Percentiles rank a stretch among this genome's conserved stretches.
Evolutionary conservation across 2,113 vertebrate genomes (phyloP).

Genomic region (Cettia cetti): DNA sequence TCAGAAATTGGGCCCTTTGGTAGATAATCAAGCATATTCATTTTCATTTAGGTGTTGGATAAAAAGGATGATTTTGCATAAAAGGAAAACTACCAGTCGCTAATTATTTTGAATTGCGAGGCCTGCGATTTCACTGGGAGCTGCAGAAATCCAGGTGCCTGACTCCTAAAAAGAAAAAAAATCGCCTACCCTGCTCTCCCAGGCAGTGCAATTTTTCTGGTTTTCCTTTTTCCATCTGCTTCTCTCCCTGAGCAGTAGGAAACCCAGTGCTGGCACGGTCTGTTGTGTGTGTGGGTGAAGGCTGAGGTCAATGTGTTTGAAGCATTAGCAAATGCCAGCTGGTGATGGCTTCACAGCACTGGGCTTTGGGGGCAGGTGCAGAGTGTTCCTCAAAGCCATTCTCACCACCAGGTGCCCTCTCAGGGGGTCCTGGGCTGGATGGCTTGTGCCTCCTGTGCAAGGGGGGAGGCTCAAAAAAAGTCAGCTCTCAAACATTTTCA

Average conservation of each 20-base stretch:
- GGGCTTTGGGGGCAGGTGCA: neutral
- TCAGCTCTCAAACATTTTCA: neutral
- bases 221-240: slow-evolving; percentile 31
- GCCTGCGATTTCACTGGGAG: slow-evolving; percentile 56
- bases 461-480: neutral
- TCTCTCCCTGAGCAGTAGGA: neutral
- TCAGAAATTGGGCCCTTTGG: slow-evolving; percentile 54
- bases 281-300: neutral
- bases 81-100: slow-evolving; percentile 57
- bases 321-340: neutral
- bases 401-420: neutral
- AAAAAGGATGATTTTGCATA: slow-evolving; percentile 65
- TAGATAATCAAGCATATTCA: slow-evolving; percentile 67
- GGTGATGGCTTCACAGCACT: neutral
- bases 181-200: neutral
- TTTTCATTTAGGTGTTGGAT: slow-evolving; percentile 68
- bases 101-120: slow-evolving; percentile 58
- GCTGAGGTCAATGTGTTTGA: neutral
- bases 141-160: slow-evolving; percentile 65
- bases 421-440: neutral
- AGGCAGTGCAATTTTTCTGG: neutral
- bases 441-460: neutral
- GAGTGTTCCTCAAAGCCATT: neutral
- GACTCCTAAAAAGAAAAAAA: neutral
- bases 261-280: accelerated